These are phyloP conservation scores for Micronisus gabar DNA, from an alignment of 2,113 vertebrate species.

Conservation along the genomic window DNA sequence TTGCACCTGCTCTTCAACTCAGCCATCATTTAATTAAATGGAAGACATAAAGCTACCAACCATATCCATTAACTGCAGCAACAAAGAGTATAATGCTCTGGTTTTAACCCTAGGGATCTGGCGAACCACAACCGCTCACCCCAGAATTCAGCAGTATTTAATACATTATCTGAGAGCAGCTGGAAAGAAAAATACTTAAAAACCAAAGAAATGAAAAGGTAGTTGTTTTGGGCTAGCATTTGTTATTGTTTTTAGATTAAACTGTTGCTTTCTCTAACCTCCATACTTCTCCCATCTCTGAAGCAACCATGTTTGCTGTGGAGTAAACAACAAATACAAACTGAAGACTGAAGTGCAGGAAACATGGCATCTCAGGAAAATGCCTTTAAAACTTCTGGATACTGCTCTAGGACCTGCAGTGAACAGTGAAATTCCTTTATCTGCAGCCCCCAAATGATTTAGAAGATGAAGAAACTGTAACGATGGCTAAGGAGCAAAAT, in stretches of 20 bases:
- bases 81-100: neutral
- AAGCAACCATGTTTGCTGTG: neutral
- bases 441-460: neutral
- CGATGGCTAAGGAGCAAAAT: neutral
- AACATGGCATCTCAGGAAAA: neutral
- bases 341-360: neutral
- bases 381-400: neutral
- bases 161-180: neutral
- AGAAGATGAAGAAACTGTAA: neutral
- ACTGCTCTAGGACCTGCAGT: neutral
- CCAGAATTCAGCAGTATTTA: slow-evolving; percentile 12
- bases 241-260: neutral
- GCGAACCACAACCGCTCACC: neutral
- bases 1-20: neutral
- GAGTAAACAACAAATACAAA: neutral
- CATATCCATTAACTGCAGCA: slow-evolving; percentile 23
- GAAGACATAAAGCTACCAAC: slow-evolving; percentile 23
- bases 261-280: neutral
- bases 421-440: neutral
- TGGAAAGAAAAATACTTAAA: neutral
- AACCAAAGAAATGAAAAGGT: neutral
- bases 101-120: slow-evolving; percentile 9
- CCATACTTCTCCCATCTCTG: neutral
- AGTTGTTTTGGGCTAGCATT: neutral
- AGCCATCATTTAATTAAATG: slow-evolving; percentile 17